Percentiles rank a stretch among this genome's conserved stretches.
phyloP scores from a whole-genome alignment of 2,113 vertebrate species.

The Hipposideros armiger region DNA sequence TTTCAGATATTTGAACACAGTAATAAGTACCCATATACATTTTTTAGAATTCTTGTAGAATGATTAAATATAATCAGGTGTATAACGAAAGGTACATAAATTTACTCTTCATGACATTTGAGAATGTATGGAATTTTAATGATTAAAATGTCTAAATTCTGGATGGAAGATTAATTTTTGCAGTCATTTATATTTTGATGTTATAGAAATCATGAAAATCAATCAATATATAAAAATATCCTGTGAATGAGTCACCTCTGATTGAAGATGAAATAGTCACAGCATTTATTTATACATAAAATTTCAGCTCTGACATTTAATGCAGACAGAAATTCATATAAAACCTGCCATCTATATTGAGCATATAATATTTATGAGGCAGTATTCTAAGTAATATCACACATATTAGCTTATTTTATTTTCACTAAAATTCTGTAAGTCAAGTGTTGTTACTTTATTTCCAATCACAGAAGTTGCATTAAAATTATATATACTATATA shows the following conservation, averaged over 20 bases:
- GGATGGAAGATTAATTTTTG: background rate
- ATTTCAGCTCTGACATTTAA: background rate
- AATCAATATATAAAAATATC: background rate
- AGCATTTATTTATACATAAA: background rate
- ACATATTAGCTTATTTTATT: background rate
- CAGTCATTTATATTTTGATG: background rate
- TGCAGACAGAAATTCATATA: background rate
- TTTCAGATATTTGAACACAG: background rate
- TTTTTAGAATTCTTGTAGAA: background rate
- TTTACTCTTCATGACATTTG: background rate
- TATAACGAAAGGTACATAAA: background rate
- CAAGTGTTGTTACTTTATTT: background rate
- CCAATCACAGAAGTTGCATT: background rate
- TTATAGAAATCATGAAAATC: background rate
- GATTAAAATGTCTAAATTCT: background rate
- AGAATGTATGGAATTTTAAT: background rate
- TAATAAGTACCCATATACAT: background rate
- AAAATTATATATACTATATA: background rate
- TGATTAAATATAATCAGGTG: background rate
- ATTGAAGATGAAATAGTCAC: background rate
- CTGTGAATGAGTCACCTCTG: background rate
- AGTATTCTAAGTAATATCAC: background rate
- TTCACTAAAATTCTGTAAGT: background rate
- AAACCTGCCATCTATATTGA: background rate
- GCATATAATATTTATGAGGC: background rate